These are phyloP conservation scores for Schizopygopsis pylzovi DNA, from an alignment of 2,797 vertebrate genomes.

Conservation along the genomic window DNA sequence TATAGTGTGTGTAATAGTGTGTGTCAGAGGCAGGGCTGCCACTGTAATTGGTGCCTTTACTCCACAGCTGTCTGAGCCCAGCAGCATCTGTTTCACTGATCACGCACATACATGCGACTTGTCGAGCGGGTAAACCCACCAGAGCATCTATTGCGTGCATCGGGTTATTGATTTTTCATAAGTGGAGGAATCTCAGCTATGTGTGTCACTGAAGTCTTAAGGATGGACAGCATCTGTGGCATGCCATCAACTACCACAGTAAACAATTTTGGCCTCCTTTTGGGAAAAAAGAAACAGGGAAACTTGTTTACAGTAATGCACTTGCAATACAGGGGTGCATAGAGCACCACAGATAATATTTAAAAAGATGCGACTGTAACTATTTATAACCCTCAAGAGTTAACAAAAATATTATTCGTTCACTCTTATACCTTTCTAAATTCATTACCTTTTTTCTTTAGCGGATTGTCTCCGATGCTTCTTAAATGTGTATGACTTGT, in stretches of 20 bases:
- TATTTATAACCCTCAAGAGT: background rate
- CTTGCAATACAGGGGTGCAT: background rate
- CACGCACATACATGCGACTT: slow-evolving; percentile 43
- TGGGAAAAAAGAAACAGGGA: background rate
- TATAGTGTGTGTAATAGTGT: slow-evolving; percentile 71
- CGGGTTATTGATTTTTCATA: slow-evolving; percentile 43
- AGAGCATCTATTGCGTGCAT: slow-evolving; percentile 37
- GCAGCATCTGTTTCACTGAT: slow-evolving; percentile 71
- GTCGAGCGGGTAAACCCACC: slow-evolving; percentile 26
- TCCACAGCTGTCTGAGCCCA: slow-evolving; percentile 75
- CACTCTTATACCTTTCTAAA: background rate
- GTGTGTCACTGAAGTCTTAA: slow-evolving; percentile 50
- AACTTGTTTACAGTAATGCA: background rate
- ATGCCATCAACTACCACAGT: background rate
- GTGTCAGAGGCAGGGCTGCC: slow-evolving; percentile 67
- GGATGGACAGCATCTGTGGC: slow-evolving; percentile 13
- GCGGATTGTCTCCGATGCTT: background rate
- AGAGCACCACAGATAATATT: background rate
- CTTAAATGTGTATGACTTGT: background rate
- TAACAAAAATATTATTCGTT: background rate
- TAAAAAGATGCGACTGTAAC: background rate
- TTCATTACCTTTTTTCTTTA: background rate
- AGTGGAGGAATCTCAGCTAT: slow-evolving; percentile 50
- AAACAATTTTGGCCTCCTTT: background rate
- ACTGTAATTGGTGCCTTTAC: slow-evolving; percentile 73